These are phyloP conservation scores for Phrixothrix hirtus DNA, from an alignment of 2,888 invertebrate genomes.

Conservation along the genomic window DNA sequence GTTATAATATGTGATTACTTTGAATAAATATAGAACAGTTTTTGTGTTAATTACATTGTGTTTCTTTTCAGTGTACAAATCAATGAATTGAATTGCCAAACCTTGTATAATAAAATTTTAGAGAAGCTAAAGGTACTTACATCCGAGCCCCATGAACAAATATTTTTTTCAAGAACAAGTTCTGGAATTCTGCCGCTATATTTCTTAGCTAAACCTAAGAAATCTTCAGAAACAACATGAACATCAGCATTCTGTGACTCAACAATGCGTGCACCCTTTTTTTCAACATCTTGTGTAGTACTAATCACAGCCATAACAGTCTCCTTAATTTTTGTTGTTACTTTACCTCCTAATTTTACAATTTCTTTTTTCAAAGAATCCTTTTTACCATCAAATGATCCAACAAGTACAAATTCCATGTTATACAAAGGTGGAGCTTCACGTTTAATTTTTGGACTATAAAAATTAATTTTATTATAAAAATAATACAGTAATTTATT, in stretches of 20 bases:
- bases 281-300: conserved; percentile 68
- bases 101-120: no score
- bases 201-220: conserved; percentile 68
- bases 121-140: conserved; percentile 60
- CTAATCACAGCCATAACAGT: conserved; percentile 77
- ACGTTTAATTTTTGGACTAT: conserved; percentile 67
- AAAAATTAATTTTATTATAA: conserved; percentile 31
- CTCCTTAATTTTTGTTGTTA: conserved; percentile 66
- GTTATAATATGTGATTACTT: no score
- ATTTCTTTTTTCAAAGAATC: conserved; percentile 71
- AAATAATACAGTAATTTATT: not conserved
- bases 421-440: conserved; percentile 74
- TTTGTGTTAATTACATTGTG: no score
- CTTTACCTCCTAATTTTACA: conserved; percentile 74
- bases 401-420: conserved; percentile 74
- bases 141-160: conserved; percentile 85
- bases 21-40: no score
- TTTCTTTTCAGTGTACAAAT: no score
- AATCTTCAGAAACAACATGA: conserved; percentile 80
- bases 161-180: conserved; percentile 70
- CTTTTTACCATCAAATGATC: conserved; percentile 61
- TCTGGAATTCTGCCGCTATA: conserved; percentile 67
- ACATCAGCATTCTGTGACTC: conserved; percentile 70
- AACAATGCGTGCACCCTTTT: conserved; percentile 66
- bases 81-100: no score